Base-by-base conservation (phyloP, 30 jellyfish, hydroid and myxozoan genomes). In the Catostylus mosaicus region DNA sequence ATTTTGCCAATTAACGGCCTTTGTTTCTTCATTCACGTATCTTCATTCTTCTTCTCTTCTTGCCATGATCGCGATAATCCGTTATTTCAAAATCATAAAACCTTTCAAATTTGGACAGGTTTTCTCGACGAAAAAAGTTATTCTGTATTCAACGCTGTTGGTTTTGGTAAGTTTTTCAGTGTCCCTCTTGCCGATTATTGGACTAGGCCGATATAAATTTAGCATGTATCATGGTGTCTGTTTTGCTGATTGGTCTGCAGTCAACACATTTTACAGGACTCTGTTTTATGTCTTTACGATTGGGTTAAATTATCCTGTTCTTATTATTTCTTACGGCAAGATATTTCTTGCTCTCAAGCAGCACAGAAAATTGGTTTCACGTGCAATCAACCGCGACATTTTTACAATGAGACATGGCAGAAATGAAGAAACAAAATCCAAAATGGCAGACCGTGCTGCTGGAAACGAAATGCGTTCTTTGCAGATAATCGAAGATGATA, bases 191-290 rank as follows among this genome's bases (percentile, higher is more conserved):
- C 98, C 98, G 27, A 35, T 73, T 26, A 29, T 82, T 36, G 93
- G 92, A 36, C 74, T 81, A 34, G 97, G 97, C 20, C 51, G 45
- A n/a, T 89, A 89, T 45, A 18, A 48, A 1, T 89, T 50, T 82
- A 89, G 97, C 45, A 48, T 16, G 31, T 62, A 38, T 33, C 97
- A 89, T 38, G 97, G 97, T 20, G 77, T 89, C 20, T 89, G 97
- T 59, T 89, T 89, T 60, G 83, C 97, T 16, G 83, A 80, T 50
- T 89, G 97, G 97, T 40, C 86, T 2, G 60, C 63, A 45, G 59
- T n/a, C 23, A 82, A 89, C 29, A 26, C 50, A 5, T 31, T 68
- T 50, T 89, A 70, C 77, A 89, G 97, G 6, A 72, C 43, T 26
- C 22, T 89, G 11, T 81, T 89, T 54, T 89, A 89, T 48, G 31